Conservation (phyloP, 2,888 invertebrate species). For the Cephus rjabovi region DNA sequence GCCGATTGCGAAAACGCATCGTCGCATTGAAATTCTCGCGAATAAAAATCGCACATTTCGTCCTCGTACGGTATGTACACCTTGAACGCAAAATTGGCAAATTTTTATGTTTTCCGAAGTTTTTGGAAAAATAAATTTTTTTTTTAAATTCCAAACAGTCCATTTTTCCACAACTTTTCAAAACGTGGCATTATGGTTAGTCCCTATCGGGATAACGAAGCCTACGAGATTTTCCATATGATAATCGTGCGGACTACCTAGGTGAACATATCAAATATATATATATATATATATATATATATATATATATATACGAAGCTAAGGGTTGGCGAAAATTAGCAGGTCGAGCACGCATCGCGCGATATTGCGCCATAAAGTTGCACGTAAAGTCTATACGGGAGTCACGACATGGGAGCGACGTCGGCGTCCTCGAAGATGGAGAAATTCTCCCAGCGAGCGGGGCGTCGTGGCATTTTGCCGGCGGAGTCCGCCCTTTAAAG, state of each 20-base stretch:
- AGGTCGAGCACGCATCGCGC: background rate
- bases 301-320: background rate
- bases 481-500: background rate
- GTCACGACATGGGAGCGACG: background rate
- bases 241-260: background rate
- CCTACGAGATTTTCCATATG: background rate
- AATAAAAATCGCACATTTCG: too few relatives aligned
- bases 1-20: background rate
- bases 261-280: too few relatives aligned
- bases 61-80: too few relatives aligned
- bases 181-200: background rate
- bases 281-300: too few relatives aligned
- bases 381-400: background rate
- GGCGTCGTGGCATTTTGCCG: background rate
- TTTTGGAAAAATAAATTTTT: too few relatives aligned
- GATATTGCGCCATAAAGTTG: background rate
- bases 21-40: too few relatives aligned
- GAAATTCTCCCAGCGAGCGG: background rate
- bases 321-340: background rate
- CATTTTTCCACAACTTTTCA: background rate
- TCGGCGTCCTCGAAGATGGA: background rate
- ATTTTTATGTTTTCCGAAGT: background rate
- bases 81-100: too few relatives aligned
- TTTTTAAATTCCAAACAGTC: too few relatives aligned
- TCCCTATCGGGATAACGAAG: background rate